Evolutionary conservation across 2,888 invertebrate species (phyloP).

Genomic region (Blastobasis adustella): DNA sequence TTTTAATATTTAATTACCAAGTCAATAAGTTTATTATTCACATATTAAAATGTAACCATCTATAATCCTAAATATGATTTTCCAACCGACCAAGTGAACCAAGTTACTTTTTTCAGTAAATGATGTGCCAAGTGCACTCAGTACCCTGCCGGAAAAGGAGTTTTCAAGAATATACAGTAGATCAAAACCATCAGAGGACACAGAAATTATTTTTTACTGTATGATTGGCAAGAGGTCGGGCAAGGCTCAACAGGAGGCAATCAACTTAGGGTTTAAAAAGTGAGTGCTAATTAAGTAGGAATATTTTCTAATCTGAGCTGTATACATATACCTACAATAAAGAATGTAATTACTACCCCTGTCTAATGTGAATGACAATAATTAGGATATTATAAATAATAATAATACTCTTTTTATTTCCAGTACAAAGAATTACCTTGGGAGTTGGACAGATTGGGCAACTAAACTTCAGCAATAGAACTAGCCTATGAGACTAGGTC

Average conservation of each 20-base stretch:
- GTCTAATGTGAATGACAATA: no score
- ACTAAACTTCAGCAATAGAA: constrained; percentile 24
- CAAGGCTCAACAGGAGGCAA: constrained; percentile 75
- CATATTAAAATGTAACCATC: no score
- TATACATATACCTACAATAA: no score
- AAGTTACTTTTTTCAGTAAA: constrained; percentile 58
- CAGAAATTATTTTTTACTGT: constrained; percentile 81
- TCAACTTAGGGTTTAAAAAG: constrained; percentile 76
- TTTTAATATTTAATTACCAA: no score
- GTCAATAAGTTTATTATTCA: no score
- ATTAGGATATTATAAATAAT: no score
- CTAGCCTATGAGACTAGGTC: background rate
- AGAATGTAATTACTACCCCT: no score
- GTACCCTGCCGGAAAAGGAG: constrained; percentile 55
- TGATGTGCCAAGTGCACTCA: constrained; percentile 56
- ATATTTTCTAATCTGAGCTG: no score
- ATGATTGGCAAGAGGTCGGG: constrained; percentile 79
- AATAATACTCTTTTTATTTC: constrained; percentile 27
- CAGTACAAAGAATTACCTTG: constrained; percentile 73
- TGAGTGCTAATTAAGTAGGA: constrained; percentile 34
- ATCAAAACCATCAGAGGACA: constrained; percentile 72
- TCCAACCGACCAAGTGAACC: background rate
- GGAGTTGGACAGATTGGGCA: constrained; percentile 78
- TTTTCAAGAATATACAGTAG: constrained; percentile 75
- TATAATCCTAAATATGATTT: background rate